Evolutionary conservation across 2,113 vertebrate species (phyloP).

Genomic region (Malurus alboscapulatus): DNA sequence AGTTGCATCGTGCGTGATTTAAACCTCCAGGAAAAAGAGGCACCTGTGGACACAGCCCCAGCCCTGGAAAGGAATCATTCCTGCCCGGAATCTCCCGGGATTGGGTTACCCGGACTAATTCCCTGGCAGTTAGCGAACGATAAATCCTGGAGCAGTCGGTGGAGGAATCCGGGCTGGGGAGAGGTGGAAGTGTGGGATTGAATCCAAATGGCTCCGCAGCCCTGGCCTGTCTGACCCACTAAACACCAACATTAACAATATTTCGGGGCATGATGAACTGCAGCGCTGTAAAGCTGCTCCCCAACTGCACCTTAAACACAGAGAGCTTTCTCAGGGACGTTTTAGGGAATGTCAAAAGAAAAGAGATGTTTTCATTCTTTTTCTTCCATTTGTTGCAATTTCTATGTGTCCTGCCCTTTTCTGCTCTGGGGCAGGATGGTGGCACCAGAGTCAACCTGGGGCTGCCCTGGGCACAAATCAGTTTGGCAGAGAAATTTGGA

Average conservation of each 20-base stretch:
- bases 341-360: neutral
- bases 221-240: neutral
- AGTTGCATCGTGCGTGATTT: neutral
- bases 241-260: neutral
- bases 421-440: neutral
- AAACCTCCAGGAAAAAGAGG: neutral
- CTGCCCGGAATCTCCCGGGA: neutral
- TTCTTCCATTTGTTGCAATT: neutral
- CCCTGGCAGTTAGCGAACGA: neutral
- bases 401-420: neutral
- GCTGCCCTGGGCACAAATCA: neutral
- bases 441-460: neutral
- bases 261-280: neutral
- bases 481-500: neutral
- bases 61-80: neutral
- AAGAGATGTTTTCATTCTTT: neutral
- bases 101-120: neutral
- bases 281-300: neutral
- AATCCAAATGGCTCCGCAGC: slow-evolving; percentile 41
- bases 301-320: neutral
- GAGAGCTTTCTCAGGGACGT: neutral
- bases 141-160: neutral
- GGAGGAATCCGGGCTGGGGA: neutral
- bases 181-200: slow-evolving; percentile 17
- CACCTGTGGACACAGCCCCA: neutral